Evolutionary conservation across 2,888 invertebrate genomes (phyloP).

Genomic region (Lepidocyrtinus sp.): DNA sequence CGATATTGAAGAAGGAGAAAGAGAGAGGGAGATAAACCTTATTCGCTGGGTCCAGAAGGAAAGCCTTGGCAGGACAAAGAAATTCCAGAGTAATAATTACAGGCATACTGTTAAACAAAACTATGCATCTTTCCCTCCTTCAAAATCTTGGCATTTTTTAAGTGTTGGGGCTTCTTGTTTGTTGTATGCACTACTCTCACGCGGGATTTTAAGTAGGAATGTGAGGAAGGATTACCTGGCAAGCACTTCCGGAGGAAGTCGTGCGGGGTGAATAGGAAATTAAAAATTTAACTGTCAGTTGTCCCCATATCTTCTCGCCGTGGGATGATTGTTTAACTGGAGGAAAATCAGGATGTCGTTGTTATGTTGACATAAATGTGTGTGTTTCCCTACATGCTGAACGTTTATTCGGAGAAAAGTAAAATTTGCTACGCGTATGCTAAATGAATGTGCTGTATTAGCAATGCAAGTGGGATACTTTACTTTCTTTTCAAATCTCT

Average conservation of each 20-base stretch:
- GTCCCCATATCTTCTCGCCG: not conserved
- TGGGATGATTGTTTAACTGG: not conserved
- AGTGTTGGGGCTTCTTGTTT: conserved; percentile 33
- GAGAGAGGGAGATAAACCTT: not conserved
- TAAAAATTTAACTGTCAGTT: conserved; percentile 16
- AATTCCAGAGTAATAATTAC: not conserved
- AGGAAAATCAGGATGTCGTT: not conserved
- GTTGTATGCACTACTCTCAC: conserved; percentile 20
- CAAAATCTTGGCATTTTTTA: conserved; percentile 23
- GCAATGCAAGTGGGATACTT: conserved; percentile 1
- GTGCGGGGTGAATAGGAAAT: not conserved
- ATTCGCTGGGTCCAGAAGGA: conserved; percentile 6
- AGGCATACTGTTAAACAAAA: not conserved
- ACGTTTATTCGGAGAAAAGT: not conserved
- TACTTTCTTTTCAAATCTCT: not conserved
- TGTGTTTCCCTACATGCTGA: conserved; percentile 4
- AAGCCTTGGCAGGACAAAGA: not conserved
- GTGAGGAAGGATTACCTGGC: not conserved
- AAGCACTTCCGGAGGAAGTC: conserved; percentile 8
- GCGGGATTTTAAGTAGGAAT: conserved; percentile 3
- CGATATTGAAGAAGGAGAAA: conserved; percentile 8
- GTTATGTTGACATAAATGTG: not conserved
- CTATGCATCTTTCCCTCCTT: not conserved
- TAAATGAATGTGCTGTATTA: not conserved
- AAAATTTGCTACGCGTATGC: not conserved